phyloP scores from a whole-genome alignment of 2,888 invertebrate species.

The Ochropleura plecta region DNA sequence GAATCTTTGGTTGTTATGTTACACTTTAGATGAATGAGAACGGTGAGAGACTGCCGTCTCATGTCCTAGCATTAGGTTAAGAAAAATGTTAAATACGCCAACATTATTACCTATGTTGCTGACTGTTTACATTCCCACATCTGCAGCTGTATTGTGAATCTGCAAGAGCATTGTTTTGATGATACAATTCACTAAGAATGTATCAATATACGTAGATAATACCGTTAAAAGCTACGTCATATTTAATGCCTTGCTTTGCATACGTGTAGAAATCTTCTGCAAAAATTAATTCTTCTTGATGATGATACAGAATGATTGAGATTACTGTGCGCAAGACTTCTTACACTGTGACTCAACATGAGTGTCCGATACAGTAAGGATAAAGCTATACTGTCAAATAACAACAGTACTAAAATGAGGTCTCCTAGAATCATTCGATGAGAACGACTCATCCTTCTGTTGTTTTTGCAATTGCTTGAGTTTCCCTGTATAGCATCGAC shows the following conservation, averaged over 20 bases:
- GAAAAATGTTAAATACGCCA: no score
- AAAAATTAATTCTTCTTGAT: no score
- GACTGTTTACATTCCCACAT: conserved; percentile 28
- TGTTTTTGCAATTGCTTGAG: conserved; percentile 27
- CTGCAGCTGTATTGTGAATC: conserved; percentile 8
- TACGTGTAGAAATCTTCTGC: background rate
- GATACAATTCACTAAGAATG: conserved; percentile 12
- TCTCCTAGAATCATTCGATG: background rate
- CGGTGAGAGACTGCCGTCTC: no score
- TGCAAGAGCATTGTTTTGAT: conserved; percentile 21
- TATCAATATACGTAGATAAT: background rate
- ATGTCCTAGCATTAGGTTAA: no score
- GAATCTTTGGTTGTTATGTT: no score
- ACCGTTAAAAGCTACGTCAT: background rate
- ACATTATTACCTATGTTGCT: conserved; percentile 3
- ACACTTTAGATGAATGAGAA: no score
- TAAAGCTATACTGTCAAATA: background rate
- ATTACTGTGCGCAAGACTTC: background rate
- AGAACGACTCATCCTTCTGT: conserved; percentile 2
- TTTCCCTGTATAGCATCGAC: conserved; percentile 18
- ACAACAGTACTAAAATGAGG: conserved; percentile 1
- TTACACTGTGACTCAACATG: no score
- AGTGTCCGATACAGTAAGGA: background rate
- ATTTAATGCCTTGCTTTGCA: background rate
- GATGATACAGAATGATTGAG: background rate